Conservation (phyloP, 2,797 vertebrate genomes). For the Bradypodion pumilum region DNA sequence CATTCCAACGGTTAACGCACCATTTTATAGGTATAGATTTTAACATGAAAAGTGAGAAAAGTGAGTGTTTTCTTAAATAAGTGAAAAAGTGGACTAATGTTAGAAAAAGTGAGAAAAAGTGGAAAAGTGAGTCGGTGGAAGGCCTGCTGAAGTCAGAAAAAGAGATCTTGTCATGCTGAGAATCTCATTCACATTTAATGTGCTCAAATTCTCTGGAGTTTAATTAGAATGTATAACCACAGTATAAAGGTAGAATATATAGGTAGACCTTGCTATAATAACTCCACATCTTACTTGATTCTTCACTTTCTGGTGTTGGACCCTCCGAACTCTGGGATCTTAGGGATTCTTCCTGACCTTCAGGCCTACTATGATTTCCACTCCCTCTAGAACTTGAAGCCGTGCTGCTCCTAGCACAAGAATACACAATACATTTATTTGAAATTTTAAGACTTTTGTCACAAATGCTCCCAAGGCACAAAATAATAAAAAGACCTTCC, state of each 20-base stretch:
- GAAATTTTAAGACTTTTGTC: background rate
- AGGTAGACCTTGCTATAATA: slow-evolving; percentile 11
- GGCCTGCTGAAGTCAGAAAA: background rate
- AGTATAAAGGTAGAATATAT: background rate
- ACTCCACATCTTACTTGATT: slow-evolving; percentile 76
- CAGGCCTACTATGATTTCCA: slow-evolving; percentile 79
- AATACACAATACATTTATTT: slow-evolving; percentile 17
- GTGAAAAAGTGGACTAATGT: too few species aligned
- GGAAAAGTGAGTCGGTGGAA: too few species aligned
- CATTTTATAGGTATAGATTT: too few species aligned
- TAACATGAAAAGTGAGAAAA: too few species aligned
- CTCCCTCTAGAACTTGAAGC: slow-evolving; percentile 86
- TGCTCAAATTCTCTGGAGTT: background rate
- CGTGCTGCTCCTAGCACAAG: slow-evolving; percentile 84
- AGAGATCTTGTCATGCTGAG: background rate
- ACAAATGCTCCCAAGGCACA: background rate
- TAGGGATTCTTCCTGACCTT: slow-evolving; percentile 71
- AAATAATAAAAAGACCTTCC: background rate
- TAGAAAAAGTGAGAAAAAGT: too few species aligned
- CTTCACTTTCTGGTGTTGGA: slow-evolving; percentile 64
- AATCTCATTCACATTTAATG: background rate
- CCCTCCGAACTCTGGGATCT: slow-evolving; percentile 66
- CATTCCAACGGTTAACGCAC: too few species aligned
- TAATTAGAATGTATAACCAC: background rate
- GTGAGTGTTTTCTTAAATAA: too few species aligned